These are phyloP conservation scores for Eupithecia insigniata DNA, from an alignment of 2,888 invertebrate genomes.

Conservation along the genomic window DNA sequence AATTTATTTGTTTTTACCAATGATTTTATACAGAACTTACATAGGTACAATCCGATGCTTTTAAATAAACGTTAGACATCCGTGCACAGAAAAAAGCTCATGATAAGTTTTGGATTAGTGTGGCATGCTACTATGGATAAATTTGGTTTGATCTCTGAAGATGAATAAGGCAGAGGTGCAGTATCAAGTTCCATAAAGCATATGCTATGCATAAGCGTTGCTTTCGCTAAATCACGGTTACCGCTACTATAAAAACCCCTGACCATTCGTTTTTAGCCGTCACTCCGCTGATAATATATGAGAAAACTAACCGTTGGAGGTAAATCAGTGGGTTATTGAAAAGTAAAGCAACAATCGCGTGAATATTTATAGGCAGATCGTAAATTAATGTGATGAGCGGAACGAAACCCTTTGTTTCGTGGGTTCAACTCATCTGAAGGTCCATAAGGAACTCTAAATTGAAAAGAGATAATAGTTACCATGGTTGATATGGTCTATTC, in stretches of 20 bases:
- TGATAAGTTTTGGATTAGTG: too few species aligned
- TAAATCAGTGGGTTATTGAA: conserved; percentile 25
- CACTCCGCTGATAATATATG: conserved; percentile 17
- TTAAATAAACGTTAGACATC: too few species aligned
- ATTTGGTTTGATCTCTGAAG: too few species aligned
- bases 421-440: conserved; percentile 4
- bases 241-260: not conserved
- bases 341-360: conserved; percentile 18
- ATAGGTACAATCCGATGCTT: too few species aligned
- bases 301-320: conserved; percentile 22
- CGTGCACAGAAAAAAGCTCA: too few species aligned
- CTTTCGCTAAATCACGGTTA: not conserved
- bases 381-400: conserved; percentile 18
- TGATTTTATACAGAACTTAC: too few species aligned
- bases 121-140: too few species aligned
- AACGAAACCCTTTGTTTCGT: conserved; percentile 12
- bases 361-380: conserved; percentile 14
- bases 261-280: conserved; percentile 12
- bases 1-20: too few species aligned
- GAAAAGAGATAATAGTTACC: not conserved
- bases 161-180: too few species aligned
- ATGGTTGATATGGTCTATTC: not conserved
- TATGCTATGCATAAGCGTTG: too few species aligned
- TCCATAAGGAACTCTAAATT: not conserved
- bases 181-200: too few species aligned